Evolutionary conservation across 2,113 vertebrate genomes (phyloP).

Genomic region (Labeo rohita): DNA sequence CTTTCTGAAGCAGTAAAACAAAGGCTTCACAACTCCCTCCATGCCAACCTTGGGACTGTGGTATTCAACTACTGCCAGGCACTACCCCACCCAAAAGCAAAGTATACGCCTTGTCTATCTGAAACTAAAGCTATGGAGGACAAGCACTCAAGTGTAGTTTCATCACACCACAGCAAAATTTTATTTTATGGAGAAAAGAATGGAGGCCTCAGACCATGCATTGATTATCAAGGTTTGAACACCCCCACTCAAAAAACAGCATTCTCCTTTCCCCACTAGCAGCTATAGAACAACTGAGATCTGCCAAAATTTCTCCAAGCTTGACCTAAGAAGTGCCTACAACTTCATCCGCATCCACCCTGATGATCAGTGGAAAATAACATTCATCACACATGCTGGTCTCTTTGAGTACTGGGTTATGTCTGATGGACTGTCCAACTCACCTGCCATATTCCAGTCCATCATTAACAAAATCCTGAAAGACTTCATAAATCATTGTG

Average conservation of each 20-base stretch:
- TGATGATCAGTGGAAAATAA: too few species aligned
- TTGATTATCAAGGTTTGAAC: background rate
- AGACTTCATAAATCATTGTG: background rate
- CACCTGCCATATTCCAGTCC: too few species aligned
- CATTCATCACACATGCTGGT: too few species aligned
- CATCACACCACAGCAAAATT: background rate
- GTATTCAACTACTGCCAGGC: background rate
- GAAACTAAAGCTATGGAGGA: background rate
- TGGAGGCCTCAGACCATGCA: background rate
- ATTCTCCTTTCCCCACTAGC: background rate
- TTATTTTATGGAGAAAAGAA: too few species aligned
- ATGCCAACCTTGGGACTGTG: background rate
- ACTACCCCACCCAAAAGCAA: background rate
- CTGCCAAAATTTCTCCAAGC: background rate
- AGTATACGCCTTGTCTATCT: background rate
- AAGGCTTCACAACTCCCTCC: too few species aligned
- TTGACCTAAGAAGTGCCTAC: background rate
- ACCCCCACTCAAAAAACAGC: background rate
- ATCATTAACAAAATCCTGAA: too few species aligned
- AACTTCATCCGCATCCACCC: background rate
- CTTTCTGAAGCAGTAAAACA: too few species aligned
- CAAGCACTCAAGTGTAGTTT: background rate
- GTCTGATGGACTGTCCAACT: too few species aligned
- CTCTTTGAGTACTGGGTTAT: too few species aligned
- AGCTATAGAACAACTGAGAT: background rate